Conservation (phyloP, 2,888 invertebrate genomes). For the Morpho achilles region DNA sequence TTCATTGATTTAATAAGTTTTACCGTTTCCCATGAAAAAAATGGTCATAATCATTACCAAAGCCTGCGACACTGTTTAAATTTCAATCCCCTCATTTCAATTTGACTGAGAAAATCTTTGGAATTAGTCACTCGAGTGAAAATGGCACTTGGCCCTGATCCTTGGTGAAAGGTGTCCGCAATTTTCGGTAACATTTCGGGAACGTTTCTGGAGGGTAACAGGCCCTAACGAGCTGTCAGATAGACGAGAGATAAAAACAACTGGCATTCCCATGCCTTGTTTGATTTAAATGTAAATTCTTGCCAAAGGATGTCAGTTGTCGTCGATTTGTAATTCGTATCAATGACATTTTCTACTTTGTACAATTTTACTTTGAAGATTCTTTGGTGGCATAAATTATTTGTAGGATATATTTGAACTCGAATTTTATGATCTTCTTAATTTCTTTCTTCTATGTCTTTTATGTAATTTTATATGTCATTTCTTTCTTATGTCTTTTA, state of each 20-base stretch:
- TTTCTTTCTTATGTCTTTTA: too few relatives aligned
- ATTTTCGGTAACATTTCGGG: slow-evolving; percentile 15
- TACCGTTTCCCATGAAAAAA: slow-evolving; percentile 1
- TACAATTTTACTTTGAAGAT: too few relatives aligned
- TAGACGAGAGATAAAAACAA: slow-evolving; percentile 24
- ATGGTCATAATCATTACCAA: slow-evolving; percentile 10
- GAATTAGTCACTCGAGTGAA: slow-evolving; percentile 27
- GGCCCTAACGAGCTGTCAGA: slow-evolving; percentile 26
- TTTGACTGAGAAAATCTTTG: slow-evolving; percentile 27
- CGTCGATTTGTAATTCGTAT: not conserved
- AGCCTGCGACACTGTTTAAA: slow-evolving; percentile 20
- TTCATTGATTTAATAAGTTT: too few relatives aligned
- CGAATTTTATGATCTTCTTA: too few relatives aligned
- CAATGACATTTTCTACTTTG: too few relatives aligned
- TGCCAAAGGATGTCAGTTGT: not conserved
- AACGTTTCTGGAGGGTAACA: slow-evolving; percentile 14
- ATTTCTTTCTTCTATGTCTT: too few relatives aligned
- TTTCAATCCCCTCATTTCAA: slow-evolving; percentile 25
- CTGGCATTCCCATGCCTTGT: slow-evolving; percentile 14
- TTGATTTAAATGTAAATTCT: slow-evolving; percentile 20
- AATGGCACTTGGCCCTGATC: slow-evolving; percentile 23
- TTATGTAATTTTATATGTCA: too few relatives aligned
- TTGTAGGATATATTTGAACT: too few relatives aligned
- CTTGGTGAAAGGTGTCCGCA: slow-evolving; percentile 22
- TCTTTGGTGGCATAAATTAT: too few relatives aligned